Evolutionary conservation across 2,113 vertebrate species (phyloP), one percentile per base, ranked within the genome.

Genomic region (Tauraco erythrolophus): DNA sequence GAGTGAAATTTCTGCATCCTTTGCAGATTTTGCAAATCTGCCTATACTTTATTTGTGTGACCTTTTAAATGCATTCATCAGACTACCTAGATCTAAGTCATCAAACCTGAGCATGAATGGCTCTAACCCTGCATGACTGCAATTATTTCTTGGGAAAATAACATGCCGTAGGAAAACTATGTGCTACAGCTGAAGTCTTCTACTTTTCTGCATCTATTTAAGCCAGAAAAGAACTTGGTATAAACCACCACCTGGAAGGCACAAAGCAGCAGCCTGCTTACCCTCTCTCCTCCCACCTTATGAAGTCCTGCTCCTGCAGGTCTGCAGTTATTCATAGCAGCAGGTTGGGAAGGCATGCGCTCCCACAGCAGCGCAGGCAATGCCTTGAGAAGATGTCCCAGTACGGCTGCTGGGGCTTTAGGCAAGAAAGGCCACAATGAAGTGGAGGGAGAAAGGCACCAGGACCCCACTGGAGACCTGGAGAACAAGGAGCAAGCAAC

Each of bases 301-400:
- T 4, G 2, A 15, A 54, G 28, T 19, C n/a, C 41, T 19, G 7
- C 10, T 53, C 35, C 37, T 64, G 24, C 25, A 85, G 51, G 13
- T 51, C 37, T 61, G 60, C 33, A 27, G 10, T 65, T 61, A 10
- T 16, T 65, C 51, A 11, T 10, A 61, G 31, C 51, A 43, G 25
- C 6, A 28, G 13, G 22, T 53, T 76, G 12, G 1, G 3, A 16
- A 2, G 1, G 5, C 17, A 3, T 13, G 25, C 22, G 12, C 11
- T 92, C 51, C 23, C n/a, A 23, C 21, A 0, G 0, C 41, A 48
- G 60, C 11, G 6, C 16, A 3, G 2, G 6, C 14, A 33, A 33
- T 24, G 31, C 51, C 19, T 54, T 64, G 39, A 71, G 65, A 75
- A 79, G 25, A 60, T 1, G 3, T 5, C 28, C 37, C 39, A 66